phyloP scores from a whole-genome alignment of 37 sponge, comb jelly and placozoan species.

The Chondrilla cf. caribensis region DNA sequence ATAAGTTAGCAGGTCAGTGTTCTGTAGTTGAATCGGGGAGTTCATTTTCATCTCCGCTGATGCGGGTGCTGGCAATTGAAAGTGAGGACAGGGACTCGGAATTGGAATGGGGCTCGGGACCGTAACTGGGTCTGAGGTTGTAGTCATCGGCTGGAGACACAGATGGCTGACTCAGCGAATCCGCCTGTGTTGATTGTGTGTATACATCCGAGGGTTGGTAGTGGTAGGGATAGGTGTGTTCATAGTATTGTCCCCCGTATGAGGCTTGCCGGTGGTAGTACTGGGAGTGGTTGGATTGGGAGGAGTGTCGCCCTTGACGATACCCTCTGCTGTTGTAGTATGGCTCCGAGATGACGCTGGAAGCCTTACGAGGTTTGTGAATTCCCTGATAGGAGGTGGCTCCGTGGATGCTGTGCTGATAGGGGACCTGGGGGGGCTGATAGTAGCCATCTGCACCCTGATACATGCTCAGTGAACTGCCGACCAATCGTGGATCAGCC shows the following conservation, averaged over 20 bases:
- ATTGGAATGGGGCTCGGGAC: not conserved
- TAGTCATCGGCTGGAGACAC: constrained; percentile 15
- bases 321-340: not conserved
- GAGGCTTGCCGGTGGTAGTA: not conserved
- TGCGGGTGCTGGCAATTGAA: constrained; percentile 8
- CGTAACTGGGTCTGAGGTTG: not conserved
- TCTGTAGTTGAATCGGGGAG: no score
- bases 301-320: not conserved
- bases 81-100: not conserved
- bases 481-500: not conserved
- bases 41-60: not conserved
- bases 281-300: not conserved
- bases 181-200: constrained; percentile 11
- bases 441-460: constrained; percentile 7
- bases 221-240: no score
- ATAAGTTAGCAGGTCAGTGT: no score
- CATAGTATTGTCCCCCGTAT: no score
- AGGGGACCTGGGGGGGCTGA: not conserved
- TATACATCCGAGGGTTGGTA: not conserved
- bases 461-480: constrained; percentile 20
- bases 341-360: constrained; percentile 21
- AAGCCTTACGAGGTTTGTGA: not conserved
- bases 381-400: constrained; percentile 3
- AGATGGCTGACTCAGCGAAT: constrained; percentile 18
- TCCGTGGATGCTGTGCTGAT: not conserved